These are phyloP conservation scores for Vollenhovia emeryi DNA, from an alignment of 1,140 invertebrate species.

Conservation along the genomic window DNA sequence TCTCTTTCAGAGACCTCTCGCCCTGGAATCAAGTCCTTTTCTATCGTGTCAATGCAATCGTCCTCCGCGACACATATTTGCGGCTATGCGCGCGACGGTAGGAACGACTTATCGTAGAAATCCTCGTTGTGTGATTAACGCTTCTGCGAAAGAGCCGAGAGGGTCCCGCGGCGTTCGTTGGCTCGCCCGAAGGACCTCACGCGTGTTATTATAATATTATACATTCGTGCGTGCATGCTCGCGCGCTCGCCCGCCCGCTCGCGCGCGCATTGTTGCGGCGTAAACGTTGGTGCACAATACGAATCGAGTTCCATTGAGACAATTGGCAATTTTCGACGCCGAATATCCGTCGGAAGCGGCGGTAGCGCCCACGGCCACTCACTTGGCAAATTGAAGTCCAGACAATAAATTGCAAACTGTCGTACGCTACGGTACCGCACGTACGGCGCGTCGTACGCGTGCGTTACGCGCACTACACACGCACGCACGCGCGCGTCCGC, in stretches of 20 bases:
- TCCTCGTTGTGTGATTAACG: slow-evolving; percentile 46
- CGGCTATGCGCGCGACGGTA: neutral
- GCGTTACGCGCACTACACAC: slow-evolving; percentile 17
- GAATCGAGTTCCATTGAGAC: slow-evolving; percentile 80
- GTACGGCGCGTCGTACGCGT: slow-evolving; percentile 21
- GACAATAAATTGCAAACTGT: slow-evolving; percentile 79
- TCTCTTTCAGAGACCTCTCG: neutral
- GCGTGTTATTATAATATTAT: slow-evolving; percentile 39
- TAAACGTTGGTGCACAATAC: slow-evolving; percentile 74
- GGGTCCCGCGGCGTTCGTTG: slow-evolving; percentile 17
- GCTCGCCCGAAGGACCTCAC: slow-evolving; percentile 63
- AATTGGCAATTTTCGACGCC: slow-evolving; percentile 82
- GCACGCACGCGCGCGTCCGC: neutral
- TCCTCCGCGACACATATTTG: slow-evolving; percentile 3
- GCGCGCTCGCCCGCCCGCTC: slow-evolving; percentile 3
- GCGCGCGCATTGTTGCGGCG: slow-evolving; percentile 33
- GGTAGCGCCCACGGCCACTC: slow-evolving; percentile 78
- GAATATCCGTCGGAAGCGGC: slow-evolving; percentile 81
- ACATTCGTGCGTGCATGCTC: slow-evolving; percentile 26
- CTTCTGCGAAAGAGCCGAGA: slow-evolving; percentile 45
- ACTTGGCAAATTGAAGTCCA: slow-evolving; percentile 75
- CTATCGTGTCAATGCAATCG: neutral
- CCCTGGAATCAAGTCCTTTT: neutral
- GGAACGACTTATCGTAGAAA: slow-evolving; percentile 54
- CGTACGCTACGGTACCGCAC: slow-evolving; percentile 58